Evolutionary conservation across 1,140 invertebrate species (phyloP).

Genomic region (Papilio polyxenes): DNA sequence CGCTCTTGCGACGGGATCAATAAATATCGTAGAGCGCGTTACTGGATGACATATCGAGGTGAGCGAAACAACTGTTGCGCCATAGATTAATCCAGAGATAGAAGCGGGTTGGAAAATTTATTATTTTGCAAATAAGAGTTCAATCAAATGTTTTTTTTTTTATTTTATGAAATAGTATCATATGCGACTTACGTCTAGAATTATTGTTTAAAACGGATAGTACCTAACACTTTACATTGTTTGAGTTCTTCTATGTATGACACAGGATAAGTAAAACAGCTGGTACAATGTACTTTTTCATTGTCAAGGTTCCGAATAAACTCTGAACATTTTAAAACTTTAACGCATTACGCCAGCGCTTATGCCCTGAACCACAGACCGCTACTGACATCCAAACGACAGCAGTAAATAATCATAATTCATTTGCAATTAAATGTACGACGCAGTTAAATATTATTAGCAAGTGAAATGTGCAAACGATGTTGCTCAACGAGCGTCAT

Average conservation of each 20-base stretch:
- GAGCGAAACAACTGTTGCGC: constrained; percentile 42
- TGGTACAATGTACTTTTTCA: no score
- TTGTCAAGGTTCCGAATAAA: no score
- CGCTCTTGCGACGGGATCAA: constrained; percentile 42
- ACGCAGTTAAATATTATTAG: constrained; percentile 54
- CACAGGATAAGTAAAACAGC: no score
- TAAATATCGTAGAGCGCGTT: constrained; percentile 45
- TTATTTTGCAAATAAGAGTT: background rate
- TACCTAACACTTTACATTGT: no score
- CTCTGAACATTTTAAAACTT: background rate
- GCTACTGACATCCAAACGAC: constrained; percentile 54
- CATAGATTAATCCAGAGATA: background rate
- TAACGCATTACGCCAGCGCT: constrained; percentile 18
- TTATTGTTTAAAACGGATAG: no score
- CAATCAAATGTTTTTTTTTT: no score
- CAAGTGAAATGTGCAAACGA: constrained; percentile 58
- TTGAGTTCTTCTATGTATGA: no score
- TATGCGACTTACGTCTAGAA: no score
- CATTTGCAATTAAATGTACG: constrained; percentile 65
- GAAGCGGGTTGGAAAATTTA: background rate
- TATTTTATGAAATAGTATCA: no score
- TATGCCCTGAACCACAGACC: constrained; percentile 31
- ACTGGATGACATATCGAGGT: constrained; percentile 46
- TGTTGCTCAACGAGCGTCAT: constrained; percentile 54
- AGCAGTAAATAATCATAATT: constrained; percentile 69